Conservation (phyloP, 2,113 vertebrate species). For the Lipophrys pholis region DNA sequence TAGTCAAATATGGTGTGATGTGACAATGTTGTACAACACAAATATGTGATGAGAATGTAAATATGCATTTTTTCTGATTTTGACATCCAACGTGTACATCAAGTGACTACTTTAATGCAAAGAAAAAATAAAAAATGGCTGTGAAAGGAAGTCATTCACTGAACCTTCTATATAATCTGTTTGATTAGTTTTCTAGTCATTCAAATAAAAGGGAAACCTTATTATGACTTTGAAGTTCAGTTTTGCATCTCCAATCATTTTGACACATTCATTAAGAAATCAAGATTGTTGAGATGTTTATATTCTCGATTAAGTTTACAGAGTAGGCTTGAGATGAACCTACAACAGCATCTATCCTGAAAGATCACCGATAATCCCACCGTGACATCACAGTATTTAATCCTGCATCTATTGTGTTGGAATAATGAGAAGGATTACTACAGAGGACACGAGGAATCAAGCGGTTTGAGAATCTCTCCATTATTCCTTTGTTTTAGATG, state of each 20-base stretch:
- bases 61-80: not conserved
- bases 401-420: conserved; percentile 32
- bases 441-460: not conserved
- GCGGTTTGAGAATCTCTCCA: conserved; percentile 15
- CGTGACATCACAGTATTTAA: conserved; percentile 47
- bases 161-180: not conserved
- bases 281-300: conserved; percentile 4
- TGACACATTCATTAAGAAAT: not conserved
- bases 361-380: conserved; percentile 39
- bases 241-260: not conserved
- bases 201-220: too few species aligned
- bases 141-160: not conserved
- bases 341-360: not conserved
- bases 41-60: not conserved
- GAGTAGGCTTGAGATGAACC: too few species aligned
- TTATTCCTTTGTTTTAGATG: conserved; percentile 10
- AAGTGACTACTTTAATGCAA: not conserved
- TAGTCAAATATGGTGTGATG: conserved; percentile 6
- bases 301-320: conserved; percentile 1
- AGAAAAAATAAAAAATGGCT: not conserved
- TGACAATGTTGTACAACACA: not conserved
- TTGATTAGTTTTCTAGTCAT: not conserved
- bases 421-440: conserved; percentile 48
- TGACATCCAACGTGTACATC: not conserved
- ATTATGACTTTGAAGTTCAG: too few species aligned